These are phyloP conservation scores for Ceyx erithaca DNA, from an alignment of 2,797 vertebrate genomes.

Conservation along the genomic window DNA sequence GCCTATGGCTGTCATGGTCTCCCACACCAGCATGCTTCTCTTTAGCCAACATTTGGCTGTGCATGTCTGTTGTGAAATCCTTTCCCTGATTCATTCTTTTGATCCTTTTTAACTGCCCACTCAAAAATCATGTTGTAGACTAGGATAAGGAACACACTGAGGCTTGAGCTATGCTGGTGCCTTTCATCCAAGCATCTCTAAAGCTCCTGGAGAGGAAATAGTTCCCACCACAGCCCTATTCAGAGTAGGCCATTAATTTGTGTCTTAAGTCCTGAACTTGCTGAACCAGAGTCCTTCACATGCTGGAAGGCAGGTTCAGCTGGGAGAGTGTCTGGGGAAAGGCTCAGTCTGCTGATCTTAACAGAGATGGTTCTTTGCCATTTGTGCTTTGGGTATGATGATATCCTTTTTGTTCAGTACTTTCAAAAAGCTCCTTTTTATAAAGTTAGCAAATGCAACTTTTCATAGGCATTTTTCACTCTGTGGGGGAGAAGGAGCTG, in stretches of 20 bases:
- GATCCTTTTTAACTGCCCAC: constrained; percentile 7
- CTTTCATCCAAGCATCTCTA: neutral
- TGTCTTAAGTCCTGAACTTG: neutral
- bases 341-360: neutral
- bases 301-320: neutral
- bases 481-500: neutral
- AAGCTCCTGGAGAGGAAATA: neutral
- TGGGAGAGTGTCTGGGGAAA: neutral
- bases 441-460: neutral
- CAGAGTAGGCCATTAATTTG: neutral
- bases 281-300: neutral
- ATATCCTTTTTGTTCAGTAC: neutral
- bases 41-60: neutral
- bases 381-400: neutral
- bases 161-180: neutral
- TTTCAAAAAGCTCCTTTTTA: neutral
- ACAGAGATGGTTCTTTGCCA: neutral
- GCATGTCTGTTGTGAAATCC: neutral
- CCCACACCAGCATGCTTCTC: neutral
- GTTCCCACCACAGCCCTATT: neutral
- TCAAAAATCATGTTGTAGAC: neutral
- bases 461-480: neutral
- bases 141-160: neutral
- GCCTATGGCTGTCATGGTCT: neutral
- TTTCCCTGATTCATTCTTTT: constrained; percentile 8